phyloP scores from a whole-genome alignment of 2,113 vertebrate species.

The Camelus dromedarius region DNA sequence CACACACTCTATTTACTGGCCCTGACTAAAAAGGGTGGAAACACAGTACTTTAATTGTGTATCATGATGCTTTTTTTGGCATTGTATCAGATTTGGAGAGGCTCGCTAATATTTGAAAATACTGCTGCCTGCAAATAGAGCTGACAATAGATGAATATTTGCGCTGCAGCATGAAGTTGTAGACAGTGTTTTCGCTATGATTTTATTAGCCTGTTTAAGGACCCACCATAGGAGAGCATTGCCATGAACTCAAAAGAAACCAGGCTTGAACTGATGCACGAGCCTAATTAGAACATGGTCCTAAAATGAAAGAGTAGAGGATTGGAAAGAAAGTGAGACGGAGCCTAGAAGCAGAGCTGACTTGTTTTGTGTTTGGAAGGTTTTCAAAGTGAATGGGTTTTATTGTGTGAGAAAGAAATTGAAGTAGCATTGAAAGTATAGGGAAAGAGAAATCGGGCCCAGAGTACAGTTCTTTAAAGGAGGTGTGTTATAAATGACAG shows the following conservation, averaged over 20 bases:
- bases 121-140: constrained; percentile 74
- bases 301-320: constrained; percentile 63
- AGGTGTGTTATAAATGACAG: constrained; percentile 23
- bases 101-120: constrained; percentile 78
- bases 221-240: constrained; percentile 66
- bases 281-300: constrained; percentile 28
- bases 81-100: constrained; percentile 69
- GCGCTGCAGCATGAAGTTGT: constrained; percentile 73
- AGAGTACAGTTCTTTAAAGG: background rate
- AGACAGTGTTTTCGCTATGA: constrained; percentile 83
- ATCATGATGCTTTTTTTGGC: constrained; percentile 69
- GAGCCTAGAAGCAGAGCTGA: background rate
- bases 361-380: constrained; percentile 50
- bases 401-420: constrained; percentile 80
- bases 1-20: constrained; percentile 71
- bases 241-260: constrained; percentile 76
- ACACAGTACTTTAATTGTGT: constrained; percentile 63
- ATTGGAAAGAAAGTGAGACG: constrained; percentile 66
- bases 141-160: constrained; percentile 81
- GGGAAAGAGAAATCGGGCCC: background rate
- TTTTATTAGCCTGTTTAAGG: constrained; percentile 84
- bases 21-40: constrained; percentile 62
- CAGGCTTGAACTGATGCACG: constrained; percentile 54
- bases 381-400: constrained; percentile 77
- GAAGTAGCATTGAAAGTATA: constrained; percentile 66